A percentile compares a stretch with the other conserved stretches of the same genome.
phyloP scores from a whole-genome alignment of 2,888 invertebrate species.

The Drosophila hamatofila region DNA sequence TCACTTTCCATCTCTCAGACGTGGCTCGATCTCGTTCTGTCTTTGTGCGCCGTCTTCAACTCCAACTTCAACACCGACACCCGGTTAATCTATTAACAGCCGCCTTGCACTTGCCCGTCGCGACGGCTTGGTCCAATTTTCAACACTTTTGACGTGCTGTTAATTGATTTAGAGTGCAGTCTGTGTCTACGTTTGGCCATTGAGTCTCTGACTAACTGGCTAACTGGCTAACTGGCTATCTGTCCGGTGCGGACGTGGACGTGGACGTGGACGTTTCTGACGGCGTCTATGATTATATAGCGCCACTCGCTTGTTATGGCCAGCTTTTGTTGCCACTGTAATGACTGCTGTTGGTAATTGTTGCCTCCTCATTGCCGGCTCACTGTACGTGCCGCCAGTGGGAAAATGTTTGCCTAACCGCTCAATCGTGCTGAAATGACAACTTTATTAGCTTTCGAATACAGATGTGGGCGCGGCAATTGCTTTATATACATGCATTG shows the following conservation, averaged over 20 bases:
- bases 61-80: conserved; percentile 4
- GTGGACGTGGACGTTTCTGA: conserved; percentile 22
- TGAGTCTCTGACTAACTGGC: conserved; percentile 25
- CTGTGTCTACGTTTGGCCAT: conserved; percentile 48
- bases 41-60: conserved; percentile 6
- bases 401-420: conserved; percentile 70
- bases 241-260: conserved; percentile 21
- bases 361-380: conserved; percentile 47
- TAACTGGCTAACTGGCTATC: conserved; percentile 16
- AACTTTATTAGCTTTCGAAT: conserved; percentile 69
- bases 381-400: conserved; percentile 65
- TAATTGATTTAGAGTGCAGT: conserved; percentile 79
- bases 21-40: conserved; percentile 17
- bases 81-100: conserved; percentile 56
- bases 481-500: background rate
- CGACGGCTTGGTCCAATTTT: conserved; percentile 72
- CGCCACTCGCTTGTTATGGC: conserved; percentile 76
- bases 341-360: conserved; percentile 76
- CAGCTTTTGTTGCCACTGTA: conserved; percentile 75
- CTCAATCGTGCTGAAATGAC: conserved; percentile 76
- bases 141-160: conserved; percentile 81
- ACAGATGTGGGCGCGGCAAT: conserved; percentile 45
- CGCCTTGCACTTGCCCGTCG: conserved; percentile 43
- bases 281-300: conserved; percentile 76
- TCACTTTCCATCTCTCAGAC: conserved; percentile 30